phyloP scores from a whole-genome alignment of 2,797 vertebrate genomes.

The Odontamblyopus rebecca region DNA sequence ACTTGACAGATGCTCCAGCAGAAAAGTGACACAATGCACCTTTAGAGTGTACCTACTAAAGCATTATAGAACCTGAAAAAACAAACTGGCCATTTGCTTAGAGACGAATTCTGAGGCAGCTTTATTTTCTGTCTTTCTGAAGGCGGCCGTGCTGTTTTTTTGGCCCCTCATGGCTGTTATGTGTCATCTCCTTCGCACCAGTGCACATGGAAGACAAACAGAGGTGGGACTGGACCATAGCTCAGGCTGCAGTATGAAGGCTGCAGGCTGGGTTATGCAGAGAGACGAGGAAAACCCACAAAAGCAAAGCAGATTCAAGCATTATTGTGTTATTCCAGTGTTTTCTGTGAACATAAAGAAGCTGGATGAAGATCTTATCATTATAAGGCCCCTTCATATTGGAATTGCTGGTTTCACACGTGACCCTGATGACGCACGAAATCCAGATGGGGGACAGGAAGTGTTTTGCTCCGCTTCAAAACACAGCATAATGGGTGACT shows the following conservation, averaged over 20 bases:
- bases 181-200: background rate
- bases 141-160: background rate
- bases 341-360: background rate
- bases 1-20: too few relatives aligned
- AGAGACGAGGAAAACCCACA: too few relatives aligned
- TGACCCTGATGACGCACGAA: too few relatives aligned
- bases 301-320: background rate
- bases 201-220: background rate
- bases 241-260: slow-evolving; percentile 13
- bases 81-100: background rate
- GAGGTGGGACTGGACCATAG: background rate
- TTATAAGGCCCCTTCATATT: too few relatives aligned
- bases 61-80: too few relatives aligned
- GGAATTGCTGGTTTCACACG: too few relatives aligned
- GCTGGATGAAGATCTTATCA: too few relatives aligned
- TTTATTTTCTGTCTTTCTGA: background rate
- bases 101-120: background rate
- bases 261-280: background rate
- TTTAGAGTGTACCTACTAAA: background rate
- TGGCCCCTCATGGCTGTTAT: background rate
- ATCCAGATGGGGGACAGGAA: too few relatives aligned
- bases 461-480: too few relatives aligned
- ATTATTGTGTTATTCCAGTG: background rate
- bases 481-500: too few relatives aligned
- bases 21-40: too few relatives aligned